These are phyloP conservation scores for Manis pentadactyla DNA, from an alignment of 2,797 vertebrate species.

Conservation along the genomic window DNA sequence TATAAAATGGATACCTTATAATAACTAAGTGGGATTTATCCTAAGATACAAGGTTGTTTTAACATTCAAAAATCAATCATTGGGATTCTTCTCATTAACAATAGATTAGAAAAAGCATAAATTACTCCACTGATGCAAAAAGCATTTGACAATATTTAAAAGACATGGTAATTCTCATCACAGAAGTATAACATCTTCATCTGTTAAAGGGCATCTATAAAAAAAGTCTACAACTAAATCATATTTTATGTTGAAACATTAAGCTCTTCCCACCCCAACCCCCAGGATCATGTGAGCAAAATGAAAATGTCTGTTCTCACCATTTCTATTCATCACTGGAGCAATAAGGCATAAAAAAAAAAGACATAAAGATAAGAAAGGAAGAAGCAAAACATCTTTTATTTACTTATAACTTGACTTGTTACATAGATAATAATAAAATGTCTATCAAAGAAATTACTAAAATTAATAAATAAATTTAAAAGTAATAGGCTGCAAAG, in stretches of 20 bases:
- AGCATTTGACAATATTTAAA: slow-evolving; percentile 2
- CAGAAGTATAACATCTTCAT: neutral
- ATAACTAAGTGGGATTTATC: neutral
- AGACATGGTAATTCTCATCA: neutral
- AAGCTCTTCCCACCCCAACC: neutral
- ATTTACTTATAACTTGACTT: neutral
- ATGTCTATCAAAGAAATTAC: neutral
- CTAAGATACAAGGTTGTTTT: neutral
- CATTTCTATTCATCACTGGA: neutral
- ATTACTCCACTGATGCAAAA: neutral
- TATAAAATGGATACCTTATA: neutral
- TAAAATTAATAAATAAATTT: neutral
- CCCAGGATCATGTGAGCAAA: neutral
- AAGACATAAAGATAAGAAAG: neutral
- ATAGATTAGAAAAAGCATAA: neutral
- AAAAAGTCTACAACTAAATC: neutral
- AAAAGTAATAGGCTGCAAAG: neutral
- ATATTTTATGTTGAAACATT: neutral
- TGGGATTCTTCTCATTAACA: neutral
- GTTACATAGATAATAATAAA: neutral
- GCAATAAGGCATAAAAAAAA: neutral
- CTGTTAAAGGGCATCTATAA: neutral
- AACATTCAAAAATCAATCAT: neutral
- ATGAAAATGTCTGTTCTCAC: neutral
- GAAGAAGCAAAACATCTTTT: neutral